Evolutionary conservation across 1,140 invertebrate species (phyloP).

Genomic region (Hycleus cichorii): DNA sequence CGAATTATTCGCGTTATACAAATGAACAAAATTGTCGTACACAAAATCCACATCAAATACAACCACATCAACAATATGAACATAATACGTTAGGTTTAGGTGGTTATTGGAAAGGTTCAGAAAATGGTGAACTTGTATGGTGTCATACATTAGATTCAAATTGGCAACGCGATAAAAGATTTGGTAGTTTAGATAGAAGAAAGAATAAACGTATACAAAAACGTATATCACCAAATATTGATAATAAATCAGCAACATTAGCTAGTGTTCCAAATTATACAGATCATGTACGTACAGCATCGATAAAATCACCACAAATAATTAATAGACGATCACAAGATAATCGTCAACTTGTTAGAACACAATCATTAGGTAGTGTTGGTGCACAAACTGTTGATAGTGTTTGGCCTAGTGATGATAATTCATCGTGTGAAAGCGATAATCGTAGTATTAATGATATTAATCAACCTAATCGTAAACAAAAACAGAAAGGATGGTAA

Average conservation of each 20-base stretch:
- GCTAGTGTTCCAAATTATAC: slow-evolving; percentile 26
- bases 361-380: slow-evolving; percentile 55
- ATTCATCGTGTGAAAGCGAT: slow-evolving; percentile 37
- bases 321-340: slow-evolving; percentile 45
- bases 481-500: slow-evolving; percentile 44
- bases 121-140: slow-evolving; percentile 39
- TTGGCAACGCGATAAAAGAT: slow-evolving; percentile 41
- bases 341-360: slow-evolving; percentile 47
- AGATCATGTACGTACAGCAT: slow-evolving; percentile 23
- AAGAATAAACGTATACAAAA: slow-evolving; percentile 43
- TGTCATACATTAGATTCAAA: slow-evolving; percentile 30
- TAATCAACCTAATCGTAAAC: slow-evolving; percentile 27
- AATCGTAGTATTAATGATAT: slow-evolving; percentile 32
- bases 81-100: slow-evolving; percentile 35
- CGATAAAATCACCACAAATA: slow-evolving; percentile 33
- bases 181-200: slow-evolving; percentile 57
- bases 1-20: neutral
- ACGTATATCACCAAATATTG: slow-evolving; percentile 31
- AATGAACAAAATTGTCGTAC: slow-evolving; percentile 4
- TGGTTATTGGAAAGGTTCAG: slow-evolving; percentile 38
- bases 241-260: slow-evolving; percentile 32
- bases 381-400: slow-evolving; percentile 44
- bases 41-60: slow-evolving; percentile 32
- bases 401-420: slow-evolving; percentile 36
- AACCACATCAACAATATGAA: slow-evolving; percentile 41